Conservation (phyloP, 2,113 vertebrate species). For the Hemibagrus wyckioides region DNA sequence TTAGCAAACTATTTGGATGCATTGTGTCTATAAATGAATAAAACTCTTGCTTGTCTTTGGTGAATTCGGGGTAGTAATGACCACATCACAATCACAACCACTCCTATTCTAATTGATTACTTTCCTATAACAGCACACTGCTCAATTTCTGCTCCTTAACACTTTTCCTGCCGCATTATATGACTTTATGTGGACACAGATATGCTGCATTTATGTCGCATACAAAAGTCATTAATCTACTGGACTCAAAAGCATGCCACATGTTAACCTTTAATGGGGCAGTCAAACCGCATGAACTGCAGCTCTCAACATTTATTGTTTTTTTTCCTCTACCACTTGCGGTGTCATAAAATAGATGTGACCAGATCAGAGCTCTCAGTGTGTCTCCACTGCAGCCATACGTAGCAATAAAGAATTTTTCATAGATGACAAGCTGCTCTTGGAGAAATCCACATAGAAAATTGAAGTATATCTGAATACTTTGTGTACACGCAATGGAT, state of each 20-base stretch:
- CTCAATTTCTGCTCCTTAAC: neutral
- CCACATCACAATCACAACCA: neutral
- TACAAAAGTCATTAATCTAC: neutral
- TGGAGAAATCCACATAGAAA: neutral
- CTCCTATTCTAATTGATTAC: neutral
- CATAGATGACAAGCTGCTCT: neutral
- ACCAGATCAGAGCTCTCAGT: neutral
- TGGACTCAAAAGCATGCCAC: neutral
- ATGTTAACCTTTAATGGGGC: slow-evolving; percentile 17
- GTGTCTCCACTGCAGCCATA: neutral
- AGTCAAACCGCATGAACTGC: slow-evolving; percentile 8
- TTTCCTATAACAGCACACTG: neutral
- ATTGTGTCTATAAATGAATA: neutral
- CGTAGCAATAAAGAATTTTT: neutral
- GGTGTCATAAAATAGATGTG: slow-evolving; percentile 23
- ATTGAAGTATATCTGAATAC: neutral
- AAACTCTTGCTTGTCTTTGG: neutral
- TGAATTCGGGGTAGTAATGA: neutral
- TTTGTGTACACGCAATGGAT: neutral
- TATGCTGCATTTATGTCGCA: neutral
- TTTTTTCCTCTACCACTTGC: neutral
- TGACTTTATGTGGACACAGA: neutral
- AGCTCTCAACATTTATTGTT: slow-evolving; percentile 15
- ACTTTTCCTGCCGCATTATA: neutral
- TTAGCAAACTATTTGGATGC: neutral